A percentile compares a stretch with the other conserved stretches of the same genome.
phyloP scores from a whole-genome alignment of 2,113 vertebrate genomes.

The Diadophis punctatus region DNA sequence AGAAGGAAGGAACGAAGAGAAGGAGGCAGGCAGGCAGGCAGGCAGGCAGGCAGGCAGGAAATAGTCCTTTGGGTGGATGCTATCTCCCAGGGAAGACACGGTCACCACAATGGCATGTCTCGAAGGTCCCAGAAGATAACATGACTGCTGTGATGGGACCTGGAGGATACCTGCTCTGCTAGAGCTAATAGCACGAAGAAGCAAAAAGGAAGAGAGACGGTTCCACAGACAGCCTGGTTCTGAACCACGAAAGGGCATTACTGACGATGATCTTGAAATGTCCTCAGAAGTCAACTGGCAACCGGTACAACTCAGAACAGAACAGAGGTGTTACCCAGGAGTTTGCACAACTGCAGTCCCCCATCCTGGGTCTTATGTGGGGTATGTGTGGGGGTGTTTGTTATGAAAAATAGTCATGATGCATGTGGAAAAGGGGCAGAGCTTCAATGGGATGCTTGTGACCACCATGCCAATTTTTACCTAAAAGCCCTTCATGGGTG shows the following conservation, averaged over 20 bases:
- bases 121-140: background rate
- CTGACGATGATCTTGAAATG: background rate
- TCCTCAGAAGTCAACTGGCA: background rate
- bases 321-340: background rate
- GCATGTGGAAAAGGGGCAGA: background rate
- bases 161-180: background rate
- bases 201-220: background rate
- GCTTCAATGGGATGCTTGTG: background rate
- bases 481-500: background rate
- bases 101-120: background rate
- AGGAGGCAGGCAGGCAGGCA: too few relatives aligned
- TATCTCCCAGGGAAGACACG: background rate
- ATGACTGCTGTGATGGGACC: background rate
- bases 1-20: too few relatives aligned
- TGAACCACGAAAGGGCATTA: background rate
- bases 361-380: background rate
- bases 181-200: background rate
- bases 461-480: constrained; percentile 2
- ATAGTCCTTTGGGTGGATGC: background rate
- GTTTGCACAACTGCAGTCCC: background rate
- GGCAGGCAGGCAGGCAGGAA: too few relatives aligned
- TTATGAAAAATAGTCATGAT: too few relatives aligned
- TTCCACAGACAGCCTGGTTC: background rate
- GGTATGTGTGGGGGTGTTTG: too few relatives aligned
- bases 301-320: background rate